Evolutionary conservation across 2,113 vertebrate species (phyloP).

Genomic region (Archilochus colubris): DNA sequence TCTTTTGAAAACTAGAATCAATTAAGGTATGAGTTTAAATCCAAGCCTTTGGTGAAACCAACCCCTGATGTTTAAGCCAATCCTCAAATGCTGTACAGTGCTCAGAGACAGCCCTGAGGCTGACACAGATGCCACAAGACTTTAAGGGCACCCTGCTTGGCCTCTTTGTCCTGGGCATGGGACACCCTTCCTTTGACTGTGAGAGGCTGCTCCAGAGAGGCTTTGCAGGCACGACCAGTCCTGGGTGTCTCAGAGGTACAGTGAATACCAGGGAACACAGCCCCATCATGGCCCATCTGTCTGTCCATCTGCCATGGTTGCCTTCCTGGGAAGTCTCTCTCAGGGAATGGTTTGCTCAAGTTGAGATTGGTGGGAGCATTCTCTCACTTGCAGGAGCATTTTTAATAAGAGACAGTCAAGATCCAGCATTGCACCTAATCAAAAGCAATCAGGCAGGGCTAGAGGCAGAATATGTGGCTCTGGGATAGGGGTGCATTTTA

Average conservation of each 20-base stretch:
- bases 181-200: background rate
- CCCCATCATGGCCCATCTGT: rapidly evolving
- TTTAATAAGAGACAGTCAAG: background rate
- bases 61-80: background rate
- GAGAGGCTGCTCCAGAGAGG: background rate
- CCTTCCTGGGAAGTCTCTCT: background rate
- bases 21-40: background rate
- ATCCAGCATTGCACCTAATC: background rate
- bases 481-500: background rate
- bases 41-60: background rate
- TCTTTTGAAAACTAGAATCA: background rate
- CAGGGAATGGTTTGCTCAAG: background rate
- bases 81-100: background rate
- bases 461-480: background rate
- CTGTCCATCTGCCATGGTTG: background rate
- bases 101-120: background rate
- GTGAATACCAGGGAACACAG: background rate
- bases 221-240: background rate
- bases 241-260: rapidly evolving
- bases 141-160: background rate
- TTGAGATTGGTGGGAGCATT: background rate
- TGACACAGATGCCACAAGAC: background rate
- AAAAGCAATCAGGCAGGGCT: background rate
- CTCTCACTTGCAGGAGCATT: background rate
- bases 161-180: rapidly evolving